phyloP scores from a whole-genome alignment of 1,140 invertebrate genomes.

The Caenorhabditis inopinata region DNA sequence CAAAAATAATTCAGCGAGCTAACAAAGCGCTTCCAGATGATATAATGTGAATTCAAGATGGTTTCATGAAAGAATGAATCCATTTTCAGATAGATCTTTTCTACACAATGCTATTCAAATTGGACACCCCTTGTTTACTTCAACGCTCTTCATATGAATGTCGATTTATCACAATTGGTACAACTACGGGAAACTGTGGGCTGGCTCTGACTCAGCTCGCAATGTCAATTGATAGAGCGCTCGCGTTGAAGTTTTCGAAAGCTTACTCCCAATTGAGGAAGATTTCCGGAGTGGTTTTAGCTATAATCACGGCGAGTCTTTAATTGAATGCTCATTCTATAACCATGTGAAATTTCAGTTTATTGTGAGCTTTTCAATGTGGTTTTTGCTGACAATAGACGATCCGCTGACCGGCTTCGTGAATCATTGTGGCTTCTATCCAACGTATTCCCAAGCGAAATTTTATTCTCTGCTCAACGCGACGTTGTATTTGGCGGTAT shows the following conservation, averaged over 20 bases:
- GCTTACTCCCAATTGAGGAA: background rate
- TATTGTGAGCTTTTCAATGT: background rate
- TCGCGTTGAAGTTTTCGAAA: background rate
- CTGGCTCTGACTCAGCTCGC: background rate
- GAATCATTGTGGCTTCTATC: constrained; percentile 15
- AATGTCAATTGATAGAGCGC: background rate
- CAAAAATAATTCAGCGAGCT: background rate
- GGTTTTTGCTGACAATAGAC: background rate
- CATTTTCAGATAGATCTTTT: background rate
- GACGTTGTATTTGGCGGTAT: background rate
- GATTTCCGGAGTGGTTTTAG: background rate
- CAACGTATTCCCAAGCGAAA: background rate
- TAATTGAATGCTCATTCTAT: background rate
- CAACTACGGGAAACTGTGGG: background rate
- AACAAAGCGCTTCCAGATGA: background rate
- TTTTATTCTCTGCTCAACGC: background rate
- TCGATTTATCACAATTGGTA: background rate
- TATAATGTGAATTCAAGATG: background rate
- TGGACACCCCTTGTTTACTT: background rate
- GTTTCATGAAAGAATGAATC: background rate
- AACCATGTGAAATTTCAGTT: background rate
- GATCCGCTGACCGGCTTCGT: background rate
- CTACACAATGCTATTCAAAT: background rate
- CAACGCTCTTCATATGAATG: background rate
- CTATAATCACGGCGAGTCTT: background rate